These are phyloP conservation scores for Scomber japonicus DNA, from an alignment of 2,113 vertebrate genomes.

Conservation along the genomic window DNA sequence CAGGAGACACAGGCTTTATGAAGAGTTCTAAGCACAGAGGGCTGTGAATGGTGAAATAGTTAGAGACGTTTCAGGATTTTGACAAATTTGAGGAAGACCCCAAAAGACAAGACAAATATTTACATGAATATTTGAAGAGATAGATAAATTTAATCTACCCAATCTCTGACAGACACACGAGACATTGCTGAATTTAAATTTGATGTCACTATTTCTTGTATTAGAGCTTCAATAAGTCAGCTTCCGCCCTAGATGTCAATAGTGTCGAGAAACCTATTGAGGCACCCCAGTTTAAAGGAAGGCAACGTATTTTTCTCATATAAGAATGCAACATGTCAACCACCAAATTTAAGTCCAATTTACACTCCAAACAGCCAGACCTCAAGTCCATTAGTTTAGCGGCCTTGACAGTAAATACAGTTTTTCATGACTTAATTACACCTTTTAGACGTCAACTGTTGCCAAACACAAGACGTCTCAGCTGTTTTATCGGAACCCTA, in stretches of 20 bases:
- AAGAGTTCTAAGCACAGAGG: slow-evolving; percentile 31
- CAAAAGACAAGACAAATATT: slow-evolving; percentile 28
- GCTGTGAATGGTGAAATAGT: slow-evolving; percentile 61
- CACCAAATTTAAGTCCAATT: slow-evolving; percentile 71
- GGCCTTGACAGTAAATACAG: slow-evolving; percentile 78
- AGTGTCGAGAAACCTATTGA: background rate
- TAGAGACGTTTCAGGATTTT: slow-evolving; percentile 42
- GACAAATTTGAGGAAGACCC: slow-evolving; percentile 15
- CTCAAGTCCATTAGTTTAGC: slow-evolving; percentile 75
- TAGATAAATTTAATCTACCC: background rate
- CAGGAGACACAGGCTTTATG: slow-evolving; percentile 20
- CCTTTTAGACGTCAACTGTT: slow-evolving; percentile 77
- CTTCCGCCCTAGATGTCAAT: background rate
- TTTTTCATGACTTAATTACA: slow-evolving; percentile 78
- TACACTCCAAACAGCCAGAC: slow-evolving; percentile 71
- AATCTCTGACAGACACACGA: background rate
- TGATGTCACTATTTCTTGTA: background rate
- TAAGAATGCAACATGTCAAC: slow-evolving; percentile 61
- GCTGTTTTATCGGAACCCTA: slow-evolving; percentile 82
- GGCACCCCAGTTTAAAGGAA: slow-evolving; percentile 33
- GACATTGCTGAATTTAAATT: background rate
- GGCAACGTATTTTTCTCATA: slow-evolving; percentile 30
- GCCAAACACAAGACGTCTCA: slow-evolving; percentile 81
- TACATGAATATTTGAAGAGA: slow-evolving; percentile 17
- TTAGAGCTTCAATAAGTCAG: background rate